Conservation (phyloP, 2,888 invertebrate species). For the Agrotis clavis region DNA sequence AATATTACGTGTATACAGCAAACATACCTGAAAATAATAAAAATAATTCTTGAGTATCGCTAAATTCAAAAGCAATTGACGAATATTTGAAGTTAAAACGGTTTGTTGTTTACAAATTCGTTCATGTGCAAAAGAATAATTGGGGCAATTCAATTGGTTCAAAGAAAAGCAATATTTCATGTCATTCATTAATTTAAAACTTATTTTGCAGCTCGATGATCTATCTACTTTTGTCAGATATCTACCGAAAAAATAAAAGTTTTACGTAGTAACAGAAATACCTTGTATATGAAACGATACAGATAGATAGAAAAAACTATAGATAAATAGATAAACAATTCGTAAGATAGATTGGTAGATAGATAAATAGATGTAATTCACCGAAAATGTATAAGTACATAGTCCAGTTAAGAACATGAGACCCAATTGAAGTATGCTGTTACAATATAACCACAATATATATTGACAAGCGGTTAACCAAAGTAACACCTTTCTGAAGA, state of each 20-base stretch:
- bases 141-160: not conserved
- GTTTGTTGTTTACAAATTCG: not conserved
- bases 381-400: not conserved
- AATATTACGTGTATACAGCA: not conserved
- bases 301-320: too few relatives aligned
- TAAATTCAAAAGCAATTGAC: not conserved
- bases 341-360: too few relatives aligned
- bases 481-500: constrained; percentile 63
- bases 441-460: constrained; percentile 42
- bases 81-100: too few relatives aligned
- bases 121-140: not conserved
- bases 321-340: too few relatives aligned
- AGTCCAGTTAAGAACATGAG: constrained; percentile 39
- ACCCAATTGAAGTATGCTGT: constrained; percentile 36
- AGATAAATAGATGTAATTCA: constrained; percentile 2
- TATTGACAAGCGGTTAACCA: constrained; percentile 69
- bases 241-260: not conserved
- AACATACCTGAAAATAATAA: constrained; percentile 52
- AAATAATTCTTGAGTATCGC: not conserved
- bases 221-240: too few relatives aligned
- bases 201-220: too few relatives aligned
- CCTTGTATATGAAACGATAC: too few relatives aligned
- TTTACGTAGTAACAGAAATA: not conserved
- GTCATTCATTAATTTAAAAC: too few relatives aligned
- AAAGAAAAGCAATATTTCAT: too few relatives aligned